phyloP scores from a whole-genome alignment of 2,113 vertebrate species.

The Chaetodon trifascialis region DNA sequence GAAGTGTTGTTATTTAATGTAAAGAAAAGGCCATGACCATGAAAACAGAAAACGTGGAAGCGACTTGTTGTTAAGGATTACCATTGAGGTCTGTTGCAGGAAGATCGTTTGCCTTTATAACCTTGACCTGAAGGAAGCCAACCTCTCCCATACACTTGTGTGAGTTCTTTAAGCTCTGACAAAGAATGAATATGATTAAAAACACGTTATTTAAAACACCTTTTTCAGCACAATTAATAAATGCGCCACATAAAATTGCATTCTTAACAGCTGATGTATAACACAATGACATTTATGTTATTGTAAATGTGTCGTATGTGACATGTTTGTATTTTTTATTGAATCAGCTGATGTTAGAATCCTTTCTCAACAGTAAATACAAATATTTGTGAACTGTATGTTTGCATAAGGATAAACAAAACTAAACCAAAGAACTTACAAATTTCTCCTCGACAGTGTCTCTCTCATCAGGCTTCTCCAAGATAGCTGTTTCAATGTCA shows the following conservation, averaged over 20 bases:
- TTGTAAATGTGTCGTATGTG: background rate
- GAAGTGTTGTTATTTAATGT: background rate
- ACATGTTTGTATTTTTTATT: slow-evolving; percentile 5
- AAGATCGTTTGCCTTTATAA: slow-evolving; percentile 93
- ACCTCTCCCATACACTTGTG: slow-evolving; percentile 87
- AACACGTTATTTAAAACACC: background rate
- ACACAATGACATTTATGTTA: background rate
- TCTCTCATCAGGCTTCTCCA: slow-evolving; percentile 86
- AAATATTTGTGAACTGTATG: background rate
- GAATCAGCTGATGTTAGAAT: background rate
- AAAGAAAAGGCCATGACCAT: background rate
- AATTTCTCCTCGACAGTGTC: slow-evolving; percentile 85
- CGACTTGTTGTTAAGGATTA: slow-evolving; percentile 69
- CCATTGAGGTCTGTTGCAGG: slow-evolving; percentile 93
- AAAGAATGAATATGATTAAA: background rate
- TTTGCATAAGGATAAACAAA: background rate
- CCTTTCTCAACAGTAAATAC: background rate
- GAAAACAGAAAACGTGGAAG: slow-evolving; percentile 1
- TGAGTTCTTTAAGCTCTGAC: slow-evolving; percentile 88
- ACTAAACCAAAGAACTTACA: slow-evolving; percentile 81
- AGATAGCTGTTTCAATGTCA: slow-evolving; percentile 87
- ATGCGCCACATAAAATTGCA: background rate
- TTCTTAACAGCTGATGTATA: background rate
- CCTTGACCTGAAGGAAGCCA: slow-evolving; percentile 96
- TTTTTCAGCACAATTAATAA: background rate